Evolutionary conservation across 2,888 invertebrate genomes (phyloP).

Genomic region (Horisme vitalbata): DNA sequence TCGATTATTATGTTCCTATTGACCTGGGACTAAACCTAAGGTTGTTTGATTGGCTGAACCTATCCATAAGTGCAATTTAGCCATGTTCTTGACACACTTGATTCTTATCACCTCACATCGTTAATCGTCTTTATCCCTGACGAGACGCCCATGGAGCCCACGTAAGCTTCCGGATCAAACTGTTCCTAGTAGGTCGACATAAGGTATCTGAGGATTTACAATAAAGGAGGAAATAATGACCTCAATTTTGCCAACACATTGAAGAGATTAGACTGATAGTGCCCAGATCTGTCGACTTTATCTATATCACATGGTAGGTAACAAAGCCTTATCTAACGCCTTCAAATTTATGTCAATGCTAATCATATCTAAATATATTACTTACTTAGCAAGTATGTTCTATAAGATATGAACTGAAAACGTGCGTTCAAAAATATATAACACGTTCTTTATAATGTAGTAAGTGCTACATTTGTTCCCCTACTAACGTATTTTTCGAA

Average conservation of each 20-base stretch:
- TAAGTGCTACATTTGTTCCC: too few relatives aligned
- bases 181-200: conserved; percentile 2
- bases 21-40: background rate
- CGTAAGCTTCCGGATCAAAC: conserved; percentile 21
- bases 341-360: conserved; percentile 23
- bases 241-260: background rate
- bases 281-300: conserved; percentile 6
- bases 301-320: background rate
- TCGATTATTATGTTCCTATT: background rate
- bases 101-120: conserved; percentile 23
- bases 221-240: conserved; percentile 4
- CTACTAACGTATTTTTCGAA: too few relatives aligned
- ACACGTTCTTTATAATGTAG: too few relatives aligned
- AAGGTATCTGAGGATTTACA: conserved; percentile 1
- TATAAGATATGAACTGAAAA: too few relatives aligned
- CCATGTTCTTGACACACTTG: conserved; percentile 30
- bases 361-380: conserved; percentile 16
- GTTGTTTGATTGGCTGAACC: conserved; percentile 2
- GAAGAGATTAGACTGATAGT: conserved; percentile 9
- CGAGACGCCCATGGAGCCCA: conserved; percentile 13
- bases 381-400: too few relatives aligned
- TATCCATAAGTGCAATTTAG: conserved; percentile 14
- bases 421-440: too few relatives aligned
- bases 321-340: background rate
- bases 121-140: conserved; percentile 28